Evolutionary conservation across 1,140 invertebrate genomes (phyloP), one percentile per base, ranked within the genome.

Genomic region (Drosophila ambigua): DNA sequence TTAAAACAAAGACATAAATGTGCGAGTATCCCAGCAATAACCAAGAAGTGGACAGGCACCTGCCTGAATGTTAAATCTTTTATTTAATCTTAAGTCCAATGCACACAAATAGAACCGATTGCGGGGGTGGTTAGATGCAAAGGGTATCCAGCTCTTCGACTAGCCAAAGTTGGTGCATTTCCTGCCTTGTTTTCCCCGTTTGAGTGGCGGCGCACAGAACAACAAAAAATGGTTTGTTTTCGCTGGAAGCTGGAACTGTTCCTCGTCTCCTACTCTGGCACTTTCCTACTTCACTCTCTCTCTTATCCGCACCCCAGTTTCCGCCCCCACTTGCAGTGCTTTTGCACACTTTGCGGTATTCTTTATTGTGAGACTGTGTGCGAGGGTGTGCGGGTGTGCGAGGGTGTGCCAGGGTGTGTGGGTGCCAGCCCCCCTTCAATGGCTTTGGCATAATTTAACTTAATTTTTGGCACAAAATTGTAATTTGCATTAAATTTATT

Each of bases 401-500:
- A 55, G 31, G 8, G 31, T 9, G 8, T 31, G 7, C 11, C 9
- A 11, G 35, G 35, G 3, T 11, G 9, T 9, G 9, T 35, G 9
- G 11, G 9, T 20, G 20, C 20, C 20, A 20, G 20, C 23, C 15
- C 39, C 16, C n/a, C 8, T 35, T 44, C 59, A 46, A 52, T 63
- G 71, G 44, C 75, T 76, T 76, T 71, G 82, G 82, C 78, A 87
- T 85, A 85, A 87, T 87, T 82, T 87, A 87, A 87, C 83, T 87
- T 87, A 88, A 87, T 87, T 87, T 87, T 64, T 87, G 71, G 78
- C 72, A 65, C 71, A 88, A 87, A 80, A 62, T 85, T 79, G 82
- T 85, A 87, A 87, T 87, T 87, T 87, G 83, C 83, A 88, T 87
- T 83, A 87, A 88, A 87, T 88, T 88, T 87, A 88, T 87, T 76